A percentile compares a stretch with the other conserved stretches of the same genome.
These are phyloP conservation scores for Galeopterus variegatus DNA, from an alignment of 2,113 vertebrate species.

Conservation along the genomic window DNA sequence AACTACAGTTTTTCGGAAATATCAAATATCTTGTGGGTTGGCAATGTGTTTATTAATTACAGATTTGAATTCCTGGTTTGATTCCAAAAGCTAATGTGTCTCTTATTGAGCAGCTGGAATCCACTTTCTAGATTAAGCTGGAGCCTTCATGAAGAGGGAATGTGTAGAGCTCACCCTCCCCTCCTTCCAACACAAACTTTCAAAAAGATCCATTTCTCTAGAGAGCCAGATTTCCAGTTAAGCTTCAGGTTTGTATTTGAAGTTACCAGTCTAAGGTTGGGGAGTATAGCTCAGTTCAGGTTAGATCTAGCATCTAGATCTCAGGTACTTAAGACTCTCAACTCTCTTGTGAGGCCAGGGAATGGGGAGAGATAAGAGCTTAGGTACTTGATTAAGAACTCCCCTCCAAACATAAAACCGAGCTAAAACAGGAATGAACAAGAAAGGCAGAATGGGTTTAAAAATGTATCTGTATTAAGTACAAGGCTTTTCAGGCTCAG, in stretches of 20 bases:
- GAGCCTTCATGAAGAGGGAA: background rate
- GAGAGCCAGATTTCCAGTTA: background rate
- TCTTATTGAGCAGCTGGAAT: slow-evolving; percentile 20
- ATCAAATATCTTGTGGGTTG: background rate
- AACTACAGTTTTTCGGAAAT: slow-evolving; percentile 60
- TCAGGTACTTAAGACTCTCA: background rate
- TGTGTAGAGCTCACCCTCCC: background rate
- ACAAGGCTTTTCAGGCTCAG: slow-evolving; percentile 54
- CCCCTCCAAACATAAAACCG: slow-evolving; percentile 35
- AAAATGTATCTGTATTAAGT: background rate
- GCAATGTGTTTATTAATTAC: slow-evolving; percentile 57
- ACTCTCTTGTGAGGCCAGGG: background rate
- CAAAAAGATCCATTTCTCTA: background rate
- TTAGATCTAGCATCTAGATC: background rate
- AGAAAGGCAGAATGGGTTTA: slow-evolving; percentile 42
- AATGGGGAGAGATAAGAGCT: background rate
- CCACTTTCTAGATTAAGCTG: background rate
- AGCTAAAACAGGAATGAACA: slow-evolving; percentile 35
- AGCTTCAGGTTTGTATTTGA: background rate
- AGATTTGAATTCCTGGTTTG: slow-evolving; percentile 55
- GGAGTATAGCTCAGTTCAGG: background rate
- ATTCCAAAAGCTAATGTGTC: slow-evolving; percentile 32
- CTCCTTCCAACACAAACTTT: background rate
- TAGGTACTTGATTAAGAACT: background rate
- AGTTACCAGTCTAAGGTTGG: background rate